Evolutionary conservation across 2,113 vertebrate species (phyloP).

Genomic region (Notiomystis cincta): DNA sequence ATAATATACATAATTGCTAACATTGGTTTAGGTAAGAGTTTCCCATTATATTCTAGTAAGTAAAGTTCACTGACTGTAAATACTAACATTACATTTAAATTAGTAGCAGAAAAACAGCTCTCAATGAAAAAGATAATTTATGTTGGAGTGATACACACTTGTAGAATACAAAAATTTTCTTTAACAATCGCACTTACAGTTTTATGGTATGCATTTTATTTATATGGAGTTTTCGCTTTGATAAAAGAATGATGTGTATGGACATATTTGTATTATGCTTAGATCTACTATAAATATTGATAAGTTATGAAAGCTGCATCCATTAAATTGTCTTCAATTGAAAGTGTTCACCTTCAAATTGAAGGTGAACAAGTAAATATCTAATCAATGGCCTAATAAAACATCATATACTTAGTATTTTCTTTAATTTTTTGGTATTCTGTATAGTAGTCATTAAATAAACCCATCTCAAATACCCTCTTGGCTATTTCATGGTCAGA

Average conservation of each 20-base stretch:
- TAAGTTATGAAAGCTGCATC: neutral
- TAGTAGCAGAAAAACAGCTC: neutral
- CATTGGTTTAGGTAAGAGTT: neutral
- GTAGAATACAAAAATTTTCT: neutral
- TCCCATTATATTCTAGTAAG: neutral
- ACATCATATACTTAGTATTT: neutral
- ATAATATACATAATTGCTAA: neutral
- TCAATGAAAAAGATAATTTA: neutral
- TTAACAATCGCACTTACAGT: neutral
- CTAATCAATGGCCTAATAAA: neutral
- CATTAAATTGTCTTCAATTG: conserved; percentile 4
- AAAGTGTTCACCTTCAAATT: too few species aligned
- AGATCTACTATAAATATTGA: neutral
- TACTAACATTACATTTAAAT: neutral
- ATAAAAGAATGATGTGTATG: neutral
- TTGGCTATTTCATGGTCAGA: neutral
- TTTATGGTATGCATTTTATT: neutral
- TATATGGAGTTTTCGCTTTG: neutral
- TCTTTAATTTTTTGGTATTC: neutral
- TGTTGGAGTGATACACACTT: neutral
- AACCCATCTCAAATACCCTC: neutral
- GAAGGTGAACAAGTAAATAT: neutral
- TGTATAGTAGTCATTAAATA: neutral
- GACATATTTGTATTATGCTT: neutral
- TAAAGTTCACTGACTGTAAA: neutral